Conservation (phyloP, 2,113 vertebrate species). For the Galeopterus variegatus region DNA sequence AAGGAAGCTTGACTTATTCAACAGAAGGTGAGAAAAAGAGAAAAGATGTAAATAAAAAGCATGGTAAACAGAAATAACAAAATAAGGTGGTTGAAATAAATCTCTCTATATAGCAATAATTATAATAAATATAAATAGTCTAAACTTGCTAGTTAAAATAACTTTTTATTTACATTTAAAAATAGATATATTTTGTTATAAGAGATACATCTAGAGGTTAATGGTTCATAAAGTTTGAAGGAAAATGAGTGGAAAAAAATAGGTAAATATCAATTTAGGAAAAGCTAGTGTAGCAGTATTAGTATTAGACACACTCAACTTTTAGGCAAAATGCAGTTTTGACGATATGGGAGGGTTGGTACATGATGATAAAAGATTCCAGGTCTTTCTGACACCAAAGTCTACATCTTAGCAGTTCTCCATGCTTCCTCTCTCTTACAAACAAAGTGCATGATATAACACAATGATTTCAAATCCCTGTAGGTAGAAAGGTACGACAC, state of each 20-base stretch:
- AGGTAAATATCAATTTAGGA: background rate
- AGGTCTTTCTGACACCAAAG: background rate
- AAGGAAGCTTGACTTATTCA: background rate
- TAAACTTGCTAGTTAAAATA: constrained; percentile 32
- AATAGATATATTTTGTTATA: background rate
- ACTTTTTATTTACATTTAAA: constrained; percentile 5
- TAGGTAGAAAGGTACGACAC: background rate
- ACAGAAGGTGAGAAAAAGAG: background rate
- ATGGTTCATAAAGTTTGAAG: background rate
- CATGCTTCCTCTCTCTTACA: background rate
- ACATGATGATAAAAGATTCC: background rate
- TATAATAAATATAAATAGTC: constrained; percentile 5
- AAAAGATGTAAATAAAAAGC: background rate
- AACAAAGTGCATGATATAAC: background rate
- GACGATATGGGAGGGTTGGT: rapidly evolving
- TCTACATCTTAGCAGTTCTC: background rate
- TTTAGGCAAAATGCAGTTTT: background rate
- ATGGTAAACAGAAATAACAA: background rate
- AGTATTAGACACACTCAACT: background rate
- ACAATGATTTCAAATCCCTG: background rate
- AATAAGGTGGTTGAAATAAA: background rate
- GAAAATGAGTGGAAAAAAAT: background rate
- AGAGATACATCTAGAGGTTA: background rate
- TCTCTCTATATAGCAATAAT: background rate
- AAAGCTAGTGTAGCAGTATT: background rate